Percentiles rank a stretch among this genome's conserved stretches.
phyloP scores from a whole-genome alignment of 2,888 invertebrate species.

The Venusia cambrica region DNA sequence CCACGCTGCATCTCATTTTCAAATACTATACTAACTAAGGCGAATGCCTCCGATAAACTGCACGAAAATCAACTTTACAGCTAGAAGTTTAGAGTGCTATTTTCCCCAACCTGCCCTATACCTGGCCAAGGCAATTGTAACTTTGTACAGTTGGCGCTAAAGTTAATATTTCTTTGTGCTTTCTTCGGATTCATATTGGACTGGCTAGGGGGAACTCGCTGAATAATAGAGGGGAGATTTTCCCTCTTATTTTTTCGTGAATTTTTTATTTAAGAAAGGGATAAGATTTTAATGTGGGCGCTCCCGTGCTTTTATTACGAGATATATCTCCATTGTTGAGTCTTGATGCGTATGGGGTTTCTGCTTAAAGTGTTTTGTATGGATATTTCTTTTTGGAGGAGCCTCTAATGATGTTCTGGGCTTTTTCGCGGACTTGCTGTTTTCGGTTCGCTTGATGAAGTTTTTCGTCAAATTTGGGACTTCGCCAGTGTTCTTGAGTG shows the following conservation, averaged over 20 bases:
- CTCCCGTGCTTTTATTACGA: slow-evolving; percentile 75
- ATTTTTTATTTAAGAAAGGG: slow-evolving; percentile 81
- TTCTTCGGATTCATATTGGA: slow-evolving; percentile 47
- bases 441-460: slow-evolving; percentile 30
- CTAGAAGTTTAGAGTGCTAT: slow-evolving; percentile 43
- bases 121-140: slow-evolving; percentile 57
- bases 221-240: slow-evolving; percentile 76
- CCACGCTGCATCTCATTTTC: slow-evolving; percentile 79
- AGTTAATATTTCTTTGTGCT: slow-evolving; percentile 67
- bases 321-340: slow-evolving; percentile 71
- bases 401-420: slow-evolving; percentile 65
- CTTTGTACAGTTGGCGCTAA: slow-evolving; percentile 59
- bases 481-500: too few species aligned
- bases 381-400: slow-evolving; percentile 50
- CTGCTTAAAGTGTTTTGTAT: slow-evolving; percentile 77
- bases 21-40: slow-evolving; percentile 68
- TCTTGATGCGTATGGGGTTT: slow-evolving; percentile 74
- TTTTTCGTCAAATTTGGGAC: too few species aligned
- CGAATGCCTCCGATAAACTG: slow-evolving; percentile 44
- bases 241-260: slow-evolving; percentile 73
- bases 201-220: slow-evolving; percentile 52
- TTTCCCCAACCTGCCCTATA: slow-evolving; percentile 28
- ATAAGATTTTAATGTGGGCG: slow-evolving; percentile 81
- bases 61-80: slow-evolving; percentile 56
- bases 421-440: slow-evolving; percentile 26